Evolutionary conservation across 2,797 vertebrate genomes (phyloP).

Genomic region (Myotis findleyi): DNA sequence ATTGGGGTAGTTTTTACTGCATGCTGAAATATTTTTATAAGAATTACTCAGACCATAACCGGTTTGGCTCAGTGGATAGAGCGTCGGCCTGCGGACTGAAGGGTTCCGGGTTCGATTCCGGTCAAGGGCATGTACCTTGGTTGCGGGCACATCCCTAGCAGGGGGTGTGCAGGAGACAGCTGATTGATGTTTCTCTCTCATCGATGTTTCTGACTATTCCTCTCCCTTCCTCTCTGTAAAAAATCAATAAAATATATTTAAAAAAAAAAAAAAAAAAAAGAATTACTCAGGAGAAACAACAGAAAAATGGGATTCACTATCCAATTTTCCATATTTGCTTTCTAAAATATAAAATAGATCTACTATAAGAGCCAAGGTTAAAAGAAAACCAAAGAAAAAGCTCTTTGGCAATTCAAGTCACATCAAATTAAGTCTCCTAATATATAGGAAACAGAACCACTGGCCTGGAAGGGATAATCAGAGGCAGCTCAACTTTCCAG

Average conservation of each 20-base stretch:
- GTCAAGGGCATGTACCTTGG: too few relatives aligned
- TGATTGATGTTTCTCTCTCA: too few relatives aligned
- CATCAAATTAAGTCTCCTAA: not conserved
- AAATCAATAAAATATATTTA: too few relatives aligned
- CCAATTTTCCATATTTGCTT: slow-evolving; percentile 16
- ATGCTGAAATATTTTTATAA: slow-evolving; percentile 33
- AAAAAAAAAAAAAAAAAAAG: too few relatives aligned
- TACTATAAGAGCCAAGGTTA: not conserved
- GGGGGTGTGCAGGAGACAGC: too few relatives aligned
- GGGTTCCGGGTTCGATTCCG: too few relatives aligned
- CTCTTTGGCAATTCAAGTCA: slow-evolving; percentile 21
- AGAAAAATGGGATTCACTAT: not conserved
- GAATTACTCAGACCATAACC: not conserved
- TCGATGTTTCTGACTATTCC: too few relatives aligned
- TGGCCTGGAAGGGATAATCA: not conserved
- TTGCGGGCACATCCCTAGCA: too few relatives aligned
- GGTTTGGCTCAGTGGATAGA: too few relatives aligned
- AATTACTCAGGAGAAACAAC: slow-evolving; percentile 13
- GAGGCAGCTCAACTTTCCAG: not conserved
- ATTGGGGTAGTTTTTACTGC: not conserved
- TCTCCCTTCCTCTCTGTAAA: too few relatives aligned
- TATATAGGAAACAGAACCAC: not conserved
- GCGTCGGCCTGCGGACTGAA: too few relatives aligned
- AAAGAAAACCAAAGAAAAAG: slow-evolving; percentile 53
- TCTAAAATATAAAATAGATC: slow-evolving; percentile 45